A percentile compares a stretch with the other conserved stretches of the same genome.
Conservation (phyloP, 1,140 invertebrate species). For the Fopius arisanus region DNA sequence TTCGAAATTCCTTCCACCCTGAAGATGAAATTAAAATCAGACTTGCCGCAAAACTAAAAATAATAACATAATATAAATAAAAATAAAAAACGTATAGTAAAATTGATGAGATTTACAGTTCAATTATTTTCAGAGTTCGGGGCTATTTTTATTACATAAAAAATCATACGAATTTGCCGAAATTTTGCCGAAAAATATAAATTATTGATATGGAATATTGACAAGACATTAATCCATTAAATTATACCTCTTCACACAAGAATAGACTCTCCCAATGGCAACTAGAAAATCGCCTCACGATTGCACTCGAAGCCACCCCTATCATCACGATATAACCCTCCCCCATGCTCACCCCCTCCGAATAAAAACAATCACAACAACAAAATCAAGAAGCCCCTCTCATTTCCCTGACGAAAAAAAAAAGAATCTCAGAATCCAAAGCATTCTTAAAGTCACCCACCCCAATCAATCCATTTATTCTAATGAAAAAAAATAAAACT, state of each 20-base stretch:
- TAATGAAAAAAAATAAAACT: background rate
- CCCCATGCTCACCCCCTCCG: background rate
- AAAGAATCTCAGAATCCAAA: background rate
- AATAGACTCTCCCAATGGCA: background rate
- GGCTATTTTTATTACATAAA: no score
- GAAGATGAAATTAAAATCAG: no score
- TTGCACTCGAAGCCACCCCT: background rate
- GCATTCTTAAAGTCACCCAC: background rate
- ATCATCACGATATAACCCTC: background rate
- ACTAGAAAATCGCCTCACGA: background rate
- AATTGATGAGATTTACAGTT: background rate
- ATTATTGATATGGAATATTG: no score
- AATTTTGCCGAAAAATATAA: no score
- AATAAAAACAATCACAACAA: background rate
- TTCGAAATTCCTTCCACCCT: no score
- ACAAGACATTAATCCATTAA: no score
- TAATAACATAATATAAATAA: no score
- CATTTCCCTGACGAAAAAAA: background rate
- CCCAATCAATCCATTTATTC: background rate
- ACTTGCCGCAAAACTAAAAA: no score
- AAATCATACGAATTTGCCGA: no score
- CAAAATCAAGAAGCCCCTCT: background rate
- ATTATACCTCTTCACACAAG: no score
- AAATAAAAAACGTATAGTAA: background rate
- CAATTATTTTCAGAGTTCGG: background rate